Percentiles rank a stretch among this genome's conserved stretches.
Conservation (phyloP, 2,888 invertebrate genomes). For the Antheraea assamensis region DNA sequence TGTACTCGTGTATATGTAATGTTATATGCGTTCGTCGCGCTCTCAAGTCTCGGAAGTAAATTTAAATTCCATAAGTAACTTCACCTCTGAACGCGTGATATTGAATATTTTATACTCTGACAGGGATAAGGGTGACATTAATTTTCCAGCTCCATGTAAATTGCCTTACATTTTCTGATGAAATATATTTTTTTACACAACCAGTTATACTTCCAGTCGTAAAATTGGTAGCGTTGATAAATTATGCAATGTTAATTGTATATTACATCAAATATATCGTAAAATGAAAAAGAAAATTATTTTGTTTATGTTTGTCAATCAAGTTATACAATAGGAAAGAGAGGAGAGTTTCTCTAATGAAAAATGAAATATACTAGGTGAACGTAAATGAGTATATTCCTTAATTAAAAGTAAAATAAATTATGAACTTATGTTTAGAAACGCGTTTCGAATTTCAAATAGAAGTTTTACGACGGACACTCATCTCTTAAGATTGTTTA, state of each 20-base stretch:
- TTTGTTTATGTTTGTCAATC: too few relatives aligned
- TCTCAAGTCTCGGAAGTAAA: conserved; percentile 1
- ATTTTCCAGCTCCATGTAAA: conserved; percentile 6
- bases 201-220: not conserved
- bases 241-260: not conserved
- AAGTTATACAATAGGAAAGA: too few relatives aligned
- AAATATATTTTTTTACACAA: not conserved
- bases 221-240: not conserved
- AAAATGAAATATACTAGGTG: too few relatives aligned
- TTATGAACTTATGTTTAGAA: too few relatives aligned
- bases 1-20: not conserved
- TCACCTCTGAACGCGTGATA: conserved; percentile 10
- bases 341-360: too few relatives aligned
- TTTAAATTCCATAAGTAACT: conserved; percentile 10
- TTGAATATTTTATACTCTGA: conserved; percentile 10
- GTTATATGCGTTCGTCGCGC: not conserved
- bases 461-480: too few relatives aligned
- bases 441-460: too few relatives aligned
- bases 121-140: conserved; percentile 12
- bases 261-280: too few relatives aligned
- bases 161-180: not conserved
- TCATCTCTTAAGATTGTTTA: too few relatives aligned
- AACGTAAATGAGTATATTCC: too few relatives aligned
- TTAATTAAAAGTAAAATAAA: too few relatives aligned
- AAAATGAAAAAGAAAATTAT: too few relatives aligned